A percentile compares a stretch with the other conserved stretches of the same genome.
phyloP scores from a whole-genome alignment of 2,888 invertebrate genomes.

The Lithophane socia region DNA sequence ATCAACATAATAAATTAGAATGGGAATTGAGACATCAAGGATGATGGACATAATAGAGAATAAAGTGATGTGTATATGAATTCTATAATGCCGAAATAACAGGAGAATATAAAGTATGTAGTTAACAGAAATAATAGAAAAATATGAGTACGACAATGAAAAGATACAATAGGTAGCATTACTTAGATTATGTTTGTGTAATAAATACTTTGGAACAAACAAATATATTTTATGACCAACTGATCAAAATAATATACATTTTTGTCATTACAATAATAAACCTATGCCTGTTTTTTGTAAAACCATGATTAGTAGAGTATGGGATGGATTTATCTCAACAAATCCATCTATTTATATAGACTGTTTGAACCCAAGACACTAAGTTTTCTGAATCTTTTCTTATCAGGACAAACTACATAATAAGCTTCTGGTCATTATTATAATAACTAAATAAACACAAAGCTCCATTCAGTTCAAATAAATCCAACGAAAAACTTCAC shows the following conservation, averaged over 20 bases:
- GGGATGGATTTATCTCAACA: too few species aligned
- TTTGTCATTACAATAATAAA: slow-evolving; percentile 12
- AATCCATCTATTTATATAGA: neutral
- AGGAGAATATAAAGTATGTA: neutral
- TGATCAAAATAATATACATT: slow-evolving; percentile 1
- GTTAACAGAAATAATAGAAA: neutral
- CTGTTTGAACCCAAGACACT: neutral
- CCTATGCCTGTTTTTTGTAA: neutral
- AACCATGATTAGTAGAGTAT: neutral
- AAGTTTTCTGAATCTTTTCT: neutral
- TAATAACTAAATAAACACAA: neutral
- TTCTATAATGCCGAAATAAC: neutral
- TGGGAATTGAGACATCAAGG: neutral
- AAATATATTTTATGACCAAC: neutral
- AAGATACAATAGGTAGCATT: neutral
- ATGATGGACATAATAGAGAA: neutral
- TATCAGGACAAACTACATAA: neutral
- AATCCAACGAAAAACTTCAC: slow-evolving; percentile 3
- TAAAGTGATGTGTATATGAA: neutral
- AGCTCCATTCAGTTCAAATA: neutral
- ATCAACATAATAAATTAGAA: slow-evolving; percentile 34
- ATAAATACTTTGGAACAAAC: neutral
- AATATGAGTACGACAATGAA: neutral
- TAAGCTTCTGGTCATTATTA: neutral
- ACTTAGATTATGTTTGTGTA: neutral